Evolutionary conservation across 2,888 invertebrate genomes (phyloP).

Genomic region (Eupithecia exiguata): DNA sequence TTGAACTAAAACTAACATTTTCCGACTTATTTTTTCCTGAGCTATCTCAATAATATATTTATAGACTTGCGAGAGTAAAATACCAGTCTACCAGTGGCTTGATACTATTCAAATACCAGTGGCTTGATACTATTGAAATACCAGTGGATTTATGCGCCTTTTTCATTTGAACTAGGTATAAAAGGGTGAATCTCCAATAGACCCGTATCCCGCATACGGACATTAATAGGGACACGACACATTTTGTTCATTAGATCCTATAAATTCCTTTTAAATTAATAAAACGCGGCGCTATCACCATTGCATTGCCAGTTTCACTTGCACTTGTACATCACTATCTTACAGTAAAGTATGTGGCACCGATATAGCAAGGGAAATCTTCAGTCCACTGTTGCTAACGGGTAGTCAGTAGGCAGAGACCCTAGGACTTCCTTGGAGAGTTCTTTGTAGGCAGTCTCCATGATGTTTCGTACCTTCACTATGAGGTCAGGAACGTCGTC

Average conservation of each 20-base stretch:
- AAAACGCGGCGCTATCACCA: not conserved
- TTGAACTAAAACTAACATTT: too few relatives aligned
- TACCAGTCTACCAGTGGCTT: too few relatives aligned
- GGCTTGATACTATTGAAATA: too few relatives aligned
- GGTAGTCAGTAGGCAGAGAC: slow-evolving; percentile 76
- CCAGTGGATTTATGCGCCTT: not conserved
- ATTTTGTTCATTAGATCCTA: not conserved
- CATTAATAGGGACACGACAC: not conserved
- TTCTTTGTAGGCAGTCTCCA: slow-evolving; percentile 79
- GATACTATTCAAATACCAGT: too few relatives aligned
- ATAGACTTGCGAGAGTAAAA: too few relatives aligned
- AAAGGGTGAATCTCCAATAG: not conserved
- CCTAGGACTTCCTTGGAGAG: slow-evolving; percentile 79
- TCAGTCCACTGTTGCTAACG: slow-evolving; percentile 71
- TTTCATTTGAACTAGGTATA: not conserved
- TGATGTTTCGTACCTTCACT: slow-evolving; percentile 72
- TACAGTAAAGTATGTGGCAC: not conserved
- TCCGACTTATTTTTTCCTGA: too few relatives aligned
- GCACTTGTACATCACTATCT: slow-evolving; percentile 13
- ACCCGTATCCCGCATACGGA: not conserved
- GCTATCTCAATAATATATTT: too few relatives aligned
- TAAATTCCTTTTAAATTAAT: not conserved
- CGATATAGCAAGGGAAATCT: not conserved
- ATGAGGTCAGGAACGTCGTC: slow-evolving; percentile 80
- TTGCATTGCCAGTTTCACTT: slow-evolving; percentile 8